Evolutionary conservation across 2,797 vertebrate species (phyloP).

Genomic region (Hirundo rustica): DNA sequence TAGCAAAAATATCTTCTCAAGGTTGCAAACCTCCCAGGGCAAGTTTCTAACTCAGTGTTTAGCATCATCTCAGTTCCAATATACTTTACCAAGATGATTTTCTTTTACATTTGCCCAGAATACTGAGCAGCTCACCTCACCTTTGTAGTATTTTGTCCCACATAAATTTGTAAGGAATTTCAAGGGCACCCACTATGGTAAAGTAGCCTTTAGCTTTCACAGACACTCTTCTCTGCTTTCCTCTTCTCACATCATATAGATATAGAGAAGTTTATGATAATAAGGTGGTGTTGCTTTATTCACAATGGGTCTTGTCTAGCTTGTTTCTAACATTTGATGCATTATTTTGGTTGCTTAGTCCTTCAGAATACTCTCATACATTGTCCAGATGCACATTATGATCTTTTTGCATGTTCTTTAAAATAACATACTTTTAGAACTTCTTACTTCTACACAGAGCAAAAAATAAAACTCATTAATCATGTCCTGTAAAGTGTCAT

Average conservation of each 20-base stretch:
- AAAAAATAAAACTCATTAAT: conserved; percentile 75
- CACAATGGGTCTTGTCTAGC: background rate
- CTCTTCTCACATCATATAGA: background rate
- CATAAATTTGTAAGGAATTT: background rate
- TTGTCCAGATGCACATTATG: background rate
- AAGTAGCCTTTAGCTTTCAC: background rate
- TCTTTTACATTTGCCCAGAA: background rate
- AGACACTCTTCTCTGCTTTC: background rate
- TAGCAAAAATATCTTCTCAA: background rate
- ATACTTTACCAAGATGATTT: background rate
- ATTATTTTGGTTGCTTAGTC: background rate
- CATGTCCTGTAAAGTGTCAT: conserved; percentile 71
- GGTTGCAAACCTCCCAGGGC: background rate
- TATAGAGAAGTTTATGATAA: background rate
- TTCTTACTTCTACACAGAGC: conserved; percentile 73
- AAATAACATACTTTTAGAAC: conserved; percentile 68
- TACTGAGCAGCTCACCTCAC: background rate
- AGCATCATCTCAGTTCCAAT: background rate
- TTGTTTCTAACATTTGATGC: background rate
- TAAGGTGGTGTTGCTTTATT: background rate
- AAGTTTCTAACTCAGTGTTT: background rate
- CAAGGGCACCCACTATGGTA: background rate
- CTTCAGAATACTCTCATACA: conserved; percentile 24
- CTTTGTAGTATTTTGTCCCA: background rate
- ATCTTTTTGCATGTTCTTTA: conserved; percentile 2